Evolutionary conservation across 2,888 invertebrate genomes (phyloP).

Genomic region (Pycnomerus fuliginosus): DNA sequence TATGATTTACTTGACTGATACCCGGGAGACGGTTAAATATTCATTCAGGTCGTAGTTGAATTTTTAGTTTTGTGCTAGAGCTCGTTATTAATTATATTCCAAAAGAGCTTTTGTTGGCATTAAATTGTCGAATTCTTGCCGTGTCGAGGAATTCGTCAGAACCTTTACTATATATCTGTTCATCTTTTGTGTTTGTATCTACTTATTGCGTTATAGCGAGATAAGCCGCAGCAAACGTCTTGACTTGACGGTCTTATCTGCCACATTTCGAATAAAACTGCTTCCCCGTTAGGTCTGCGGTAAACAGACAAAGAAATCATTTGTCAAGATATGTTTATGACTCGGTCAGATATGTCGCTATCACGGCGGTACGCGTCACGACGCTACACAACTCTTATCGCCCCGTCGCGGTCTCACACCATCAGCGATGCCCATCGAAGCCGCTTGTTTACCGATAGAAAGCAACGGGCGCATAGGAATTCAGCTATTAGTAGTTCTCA

Average conservation of each 20-base stretch:
- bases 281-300: conserved; percentile 25
- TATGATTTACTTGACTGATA: no score
- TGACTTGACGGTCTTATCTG: conserved; percentile 27
- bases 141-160: conserved; percentile 17
- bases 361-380: conserved; percentile 3
- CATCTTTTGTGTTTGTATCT: conserved; percentile 30
- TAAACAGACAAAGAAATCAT: conserved; percentile 37
- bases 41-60: no score
- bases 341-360: conserved; percentile 22
- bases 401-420: conserved; percentile 12
- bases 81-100: no score
- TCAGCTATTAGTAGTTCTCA: conserved; percentile 40
- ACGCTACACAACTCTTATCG: conserved; percentile 13
- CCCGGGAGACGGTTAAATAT: no score
- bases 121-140: no score
- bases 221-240: conserved; percentile 25
- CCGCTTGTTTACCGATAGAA: conserved; percentile 40
- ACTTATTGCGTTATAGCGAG: conserved; percentile 38
- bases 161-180: conserved; percentile 16
- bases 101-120: no score
- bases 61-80: no score
- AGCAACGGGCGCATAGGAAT: conserved; percentile 40
- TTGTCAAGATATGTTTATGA: conserved; percentile 39
- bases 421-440: conserved; percentile 17
- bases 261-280: conserved; percentile 33